phyloP scores from a whole-genome alignment of 2,113 vertebrate genomes.

The Atrichornis clamosus region DNA sequence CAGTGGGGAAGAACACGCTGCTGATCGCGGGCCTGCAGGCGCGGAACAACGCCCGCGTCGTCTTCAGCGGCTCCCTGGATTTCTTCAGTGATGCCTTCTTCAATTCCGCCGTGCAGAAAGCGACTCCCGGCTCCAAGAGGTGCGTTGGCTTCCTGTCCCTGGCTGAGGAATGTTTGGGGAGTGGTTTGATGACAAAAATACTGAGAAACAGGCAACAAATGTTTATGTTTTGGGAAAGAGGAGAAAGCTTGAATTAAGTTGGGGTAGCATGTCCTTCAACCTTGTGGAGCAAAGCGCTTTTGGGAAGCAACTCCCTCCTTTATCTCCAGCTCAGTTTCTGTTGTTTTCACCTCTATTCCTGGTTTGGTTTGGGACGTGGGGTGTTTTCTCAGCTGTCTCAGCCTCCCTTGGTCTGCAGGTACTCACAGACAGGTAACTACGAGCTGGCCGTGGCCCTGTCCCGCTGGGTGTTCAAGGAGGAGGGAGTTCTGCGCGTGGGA shows the following conservation, averaged over 20 bases:
- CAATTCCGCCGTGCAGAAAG: slow-evolving; percentile 92
- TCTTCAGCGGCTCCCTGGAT: slow-evolving; percentile 94
- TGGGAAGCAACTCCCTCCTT: not conserved
- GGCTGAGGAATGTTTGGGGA: accelerated
- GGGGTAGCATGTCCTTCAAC: accelerated
- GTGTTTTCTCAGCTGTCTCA: not conserved
- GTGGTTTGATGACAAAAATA: not conserved
- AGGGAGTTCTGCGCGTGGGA: slow-evolving; percentile 93
- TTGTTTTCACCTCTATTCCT: accelerated
- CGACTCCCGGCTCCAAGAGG: slow-evolving; percentile 84
- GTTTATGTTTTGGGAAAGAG: not conserved
- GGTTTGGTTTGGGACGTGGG: accelerated
- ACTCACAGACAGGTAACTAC: slow-evolving; percentile 87
- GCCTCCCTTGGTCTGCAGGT: slow-evolving; percentile 50
- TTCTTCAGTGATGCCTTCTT: slow-evolving; percentile 98
- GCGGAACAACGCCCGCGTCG: slow-evolving; percentile 92
- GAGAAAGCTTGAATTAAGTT: not conserved
- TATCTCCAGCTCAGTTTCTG: no score
- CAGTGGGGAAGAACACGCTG: slow-evolving; percentile 95
- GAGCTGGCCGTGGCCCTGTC: slow-evolving; percentile 90
- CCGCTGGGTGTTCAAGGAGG: slow-evolving; percentile 98
- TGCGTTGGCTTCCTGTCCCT: not conserved
- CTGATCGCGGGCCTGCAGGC: slow-evolving; percentile 95
- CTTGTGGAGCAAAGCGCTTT: accelerated
- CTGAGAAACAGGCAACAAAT: not conserved